These are phyloP conservation scores for Macrosteles quadrilineatus DNA, from an alignment of 1,140 invertebrate species.

Conservation along the genomic window DNA sequence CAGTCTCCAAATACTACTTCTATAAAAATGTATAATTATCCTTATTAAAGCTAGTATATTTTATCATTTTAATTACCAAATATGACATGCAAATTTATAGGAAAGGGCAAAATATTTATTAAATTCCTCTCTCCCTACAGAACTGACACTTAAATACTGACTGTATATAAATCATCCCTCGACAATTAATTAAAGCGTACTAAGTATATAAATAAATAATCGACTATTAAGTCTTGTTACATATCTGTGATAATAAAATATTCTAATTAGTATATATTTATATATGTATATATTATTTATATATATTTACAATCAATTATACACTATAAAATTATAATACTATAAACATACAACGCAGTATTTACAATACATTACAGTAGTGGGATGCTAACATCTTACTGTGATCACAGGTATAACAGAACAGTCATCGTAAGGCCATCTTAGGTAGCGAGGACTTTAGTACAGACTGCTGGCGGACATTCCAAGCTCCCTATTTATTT, in stretches of 20 bases:
- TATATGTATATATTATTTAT: constrained; percentile 16
- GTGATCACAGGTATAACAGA: constrained; percentile 7
- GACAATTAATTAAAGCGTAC: constrained; percentile 18
- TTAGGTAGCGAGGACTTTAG: constrained; percentile 7
- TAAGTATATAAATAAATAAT: constrained; percentile 19
- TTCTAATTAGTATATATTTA: constrained; percentile 24
- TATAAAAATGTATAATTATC: no score
- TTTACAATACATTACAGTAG: not conserved
- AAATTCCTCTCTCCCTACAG: no score
- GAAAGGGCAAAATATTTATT: no score
- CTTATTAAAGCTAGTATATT: no score
- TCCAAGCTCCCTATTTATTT: no score
- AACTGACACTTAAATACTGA: no score
- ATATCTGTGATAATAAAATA: constrained; percentile 18
- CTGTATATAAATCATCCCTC: no score
- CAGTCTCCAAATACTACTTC: no score
- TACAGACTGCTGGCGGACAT: no score
- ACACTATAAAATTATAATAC: constrained; percentile 13
- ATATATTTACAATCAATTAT: constrained; percentile 6
- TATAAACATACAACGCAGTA: constrained; percentile 14
- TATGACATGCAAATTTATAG: no score
- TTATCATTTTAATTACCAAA: no score
- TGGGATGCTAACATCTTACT: constrained; percentile 12
- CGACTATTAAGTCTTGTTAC: constrained; percentile 9
- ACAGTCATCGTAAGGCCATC: constrained; percentile 20